phyloP scores from a whole-genome alignment of 2,113 vertebrate species.

The Cyprinus carpio region DNA sequence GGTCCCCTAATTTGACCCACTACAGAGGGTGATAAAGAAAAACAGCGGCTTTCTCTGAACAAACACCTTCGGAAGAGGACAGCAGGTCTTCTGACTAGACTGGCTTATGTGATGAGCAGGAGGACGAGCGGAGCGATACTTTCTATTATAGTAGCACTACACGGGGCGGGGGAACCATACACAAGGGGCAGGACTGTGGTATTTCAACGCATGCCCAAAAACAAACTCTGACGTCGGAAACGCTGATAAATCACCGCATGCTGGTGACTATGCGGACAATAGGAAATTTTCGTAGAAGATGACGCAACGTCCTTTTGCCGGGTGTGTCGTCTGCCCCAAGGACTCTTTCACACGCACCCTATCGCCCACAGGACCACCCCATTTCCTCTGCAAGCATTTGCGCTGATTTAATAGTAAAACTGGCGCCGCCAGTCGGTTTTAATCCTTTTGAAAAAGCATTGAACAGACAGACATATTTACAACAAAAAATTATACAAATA shows the following conservation, averaged over 20 bases:
- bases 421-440: constrained; percentile 5
- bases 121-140: not conserved
- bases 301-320: constrained; percentile 10
- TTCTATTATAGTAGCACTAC: constrained; percentile 21
- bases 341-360: constrained; percentile 11
- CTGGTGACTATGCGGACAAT: constrained; percentile 30
- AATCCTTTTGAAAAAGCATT: not conserved
- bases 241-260: not conserved
- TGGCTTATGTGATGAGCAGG: not conserved
- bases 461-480: not conserved
- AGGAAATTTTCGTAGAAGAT: not conserved
- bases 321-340: not conserved
- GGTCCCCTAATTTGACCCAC: constrained; percentile 8
- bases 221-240: constrained; percentile 26
- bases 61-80: not conserved
- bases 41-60: not conserved
- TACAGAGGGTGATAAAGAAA: not conserved
- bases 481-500: not conserved
- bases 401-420: constrained; percentile 37
- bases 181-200: no score
- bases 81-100: not conserved
- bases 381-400: no score
- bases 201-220: constrained; percentile 51
- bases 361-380: not conserved
- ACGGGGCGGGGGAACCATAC: no score